Evolutionary conservation across 2,888 invertebrate species (phyloP), one percentile per base, ranked within the genome.

Genomic region (Elmis aenea): DNA sequence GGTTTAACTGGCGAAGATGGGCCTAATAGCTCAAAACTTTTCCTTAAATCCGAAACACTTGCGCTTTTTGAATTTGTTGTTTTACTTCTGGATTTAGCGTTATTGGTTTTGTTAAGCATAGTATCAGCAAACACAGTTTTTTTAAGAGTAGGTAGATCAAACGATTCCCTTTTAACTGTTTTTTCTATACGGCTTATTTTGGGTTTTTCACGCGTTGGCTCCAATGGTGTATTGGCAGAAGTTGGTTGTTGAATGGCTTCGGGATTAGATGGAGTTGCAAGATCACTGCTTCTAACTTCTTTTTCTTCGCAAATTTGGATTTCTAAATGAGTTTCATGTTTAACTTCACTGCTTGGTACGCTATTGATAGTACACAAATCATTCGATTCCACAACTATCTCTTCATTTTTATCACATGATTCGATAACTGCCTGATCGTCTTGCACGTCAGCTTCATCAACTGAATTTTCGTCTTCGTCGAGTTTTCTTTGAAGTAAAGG

Each of bases 401-500:
- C 9, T 4, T 5, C 4, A 6, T 23, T 6, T 9, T 9, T 4
- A 6, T 23, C 9, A n/a, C 10, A 6, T 4, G n/a, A 6, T 9
- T 23, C 24, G 9, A n/a, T 23, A n/a, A 9, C 5, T 4, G 24
- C 5, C 5, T 23, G 4, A 6, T 23, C 4, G 4, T 9, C 9
- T 9, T 23, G 5, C 6, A 18, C 5, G 18, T 18, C 18, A 18
- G 18, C 13, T 5, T 14, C 20, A 12, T 26, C 26, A 12, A 8
- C 20, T 4, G 5, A 5, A 13, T 13, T 29, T n/a, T 38, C 44
- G 26, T 77, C 77, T 57, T 81, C 81, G 41, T 77, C 72, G 64
- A 81, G 79, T 59, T 83, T 81, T 45, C 85, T 73, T 68, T 84
- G 82, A 55, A 85, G 77, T 47, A 83, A 73, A 26, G 84, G 79